Conservation (phyloP, 2,113 vertebrate genomes). For the Heteronetta atricapilla region DNA sequence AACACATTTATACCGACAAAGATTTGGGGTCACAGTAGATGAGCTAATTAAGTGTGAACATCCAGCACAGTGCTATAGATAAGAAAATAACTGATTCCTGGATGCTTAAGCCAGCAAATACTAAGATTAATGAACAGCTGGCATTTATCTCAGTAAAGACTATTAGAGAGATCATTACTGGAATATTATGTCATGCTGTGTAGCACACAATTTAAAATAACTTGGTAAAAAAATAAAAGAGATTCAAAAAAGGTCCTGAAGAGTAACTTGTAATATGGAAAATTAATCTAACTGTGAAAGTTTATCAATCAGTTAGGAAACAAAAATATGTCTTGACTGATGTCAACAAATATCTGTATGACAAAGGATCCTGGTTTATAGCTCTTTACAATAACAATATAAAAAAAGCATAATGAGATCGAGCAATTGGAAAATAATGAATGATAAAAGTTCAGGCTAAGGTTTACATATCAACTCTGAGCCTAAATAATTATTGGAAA, state of each 20-base stretch:
- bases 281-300: background rate
- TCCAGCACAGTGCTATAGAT: background rate
- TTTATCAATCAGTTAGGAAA: background rate
- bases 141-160: background rate
- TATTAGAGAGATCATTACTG: slow-evolving; percentile 2
- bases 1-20: background rate
- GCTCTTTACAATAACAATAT: background rate
- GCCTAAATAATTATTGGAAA: background rate
- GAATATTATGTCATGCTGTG: background rate
- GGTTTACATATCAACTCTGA: background rate
- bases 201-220: background rate
- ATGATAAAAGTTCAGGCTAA: background rate
- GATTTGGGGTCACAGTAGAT: background rate
- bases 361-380: background rate
- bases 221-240: background rate
- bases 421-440: background rate
- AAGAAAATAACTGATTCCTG: background rate
- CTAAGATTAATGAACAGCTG: background rate
- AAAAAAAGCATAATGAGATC: background rate
- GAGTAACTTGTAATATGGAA: background rate
- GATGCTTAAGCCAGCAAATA: background rate
- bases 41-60: background rate
- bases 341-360: background rate
- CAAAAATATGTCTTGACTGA: background rate
- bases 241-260: background rate